A percentile compares a stretch with the other conserved stretches of the same genome.
These are phyloP conservation scores for Halichoeres trimaculatus DNA, from an alignment of 2,113 vertebrate genomes.

Conservation along the genomic window DNA sequence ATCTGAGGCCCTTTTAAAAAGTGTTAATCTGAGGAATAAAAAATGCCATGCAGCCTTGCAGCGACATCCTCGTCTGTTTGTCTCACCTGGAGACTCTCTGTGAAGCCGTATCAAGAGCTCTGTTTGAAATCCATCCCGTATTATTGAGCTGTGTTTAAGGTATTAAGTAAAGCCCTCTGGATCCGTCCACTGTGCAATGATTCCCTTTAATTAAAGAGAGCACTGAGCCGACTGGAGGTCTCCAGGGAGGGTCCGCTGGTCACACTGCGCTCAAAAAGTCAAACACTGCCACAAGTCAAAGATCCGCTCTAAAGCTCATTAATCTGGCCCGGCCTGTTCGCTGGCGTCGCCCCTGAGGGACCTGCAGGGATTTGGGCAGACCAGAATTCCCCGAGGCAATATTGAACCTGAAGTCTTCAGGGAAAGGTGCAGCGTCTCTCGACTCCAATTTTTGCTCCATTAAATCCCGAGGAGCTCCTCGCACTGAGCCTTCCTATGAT, in stretches of 20 bases:
- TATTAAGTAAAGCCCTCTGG: constrained; percentile 76
- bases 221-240: constrained; percentile 62
- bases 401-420: constrained; percentile 46
- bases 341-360: constrained; percentile 52
- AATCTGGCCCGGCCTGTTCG: constrained; percentile 65
- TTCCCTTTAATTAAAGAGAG: constrained; percentile 81
- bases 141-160: constrained; percentile 72
- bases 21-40: neutral
- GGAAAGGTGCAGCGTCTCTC: constrained; percentile 1
- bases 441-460: constrained; percentile 34
- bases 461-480: constrained; percentile 37
- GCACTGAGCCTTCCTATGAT: constrained; percentile 12
- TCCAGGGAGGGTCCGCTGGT: constrained; percentile 59
- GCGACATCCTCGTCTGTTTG: neutral
- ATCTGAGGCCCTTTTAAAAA: too few relatives aligned
- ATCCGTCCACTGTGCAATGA: constrained; percentile 73
- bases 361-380: constrained; percentile 56
- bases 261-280: constrained; percentile 60
- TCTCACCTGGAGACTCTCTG: constrained; percentile 18
- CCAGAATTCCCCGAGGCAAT: constrained; percentile 64
- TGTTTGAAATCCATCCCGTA: constrained; percentile 52
- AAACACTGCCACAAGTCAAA: constrained; percentile 65
- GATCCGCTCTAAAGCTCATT: constrained; percentile 75
- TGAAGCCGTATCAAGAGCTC: constrained; percentile 44
- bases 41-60: neutral